Conservation (phyloP, 2,888 invertebrate species). For the Nomada fucata region DNA sequence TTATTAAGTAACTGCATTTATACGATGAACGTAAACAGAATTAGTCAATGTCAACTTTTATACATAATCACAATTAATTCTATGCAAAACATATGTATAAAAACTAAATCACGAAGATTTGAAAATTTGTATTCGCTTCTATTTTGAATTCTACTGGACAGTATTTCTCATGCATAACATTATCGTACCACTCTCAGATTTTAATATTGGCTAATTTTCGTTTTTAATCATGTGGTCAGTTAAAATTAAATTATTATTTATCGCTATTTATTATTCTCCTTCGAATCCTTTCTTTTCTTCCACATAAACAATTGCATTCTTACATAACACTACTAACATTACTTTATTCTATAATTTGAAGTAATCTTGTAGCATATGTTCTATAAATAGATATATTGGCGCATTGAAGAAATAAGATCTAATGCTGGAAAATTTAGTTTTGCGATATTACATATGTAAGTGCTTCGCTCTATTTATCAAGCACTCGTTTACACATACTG, state of each 20-base stretch:
- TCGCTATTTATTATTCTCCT: neutral
- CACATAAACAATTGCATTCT: neutral
- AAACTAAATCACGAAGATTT: neutral
- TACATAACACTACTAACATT: slow-evolving; percentile 4
- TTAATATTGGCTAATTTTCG: too few relatives aligned
- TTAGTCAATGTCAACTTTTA: too few relatives aligned
- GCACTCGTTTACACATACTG: slow-evolving; percentile 24
- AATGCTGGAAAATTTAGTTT: slow-evolving; percentile 16
- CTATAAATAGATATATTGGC: neutral
- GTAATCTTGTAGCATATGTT: neutral
- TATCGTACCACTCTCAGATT: too few relatives aligned
- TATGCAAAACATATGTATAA: neutral
- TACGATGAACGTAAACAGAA: too few relatives aligned
- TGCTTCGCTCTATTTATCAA: slow-evolving; percentile 14
- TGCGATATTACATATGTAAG: neutral
- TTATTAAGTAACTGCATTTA: too few relatives aligned
- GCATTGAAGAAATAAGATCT: neutral
- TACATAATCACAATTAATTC: neutral
- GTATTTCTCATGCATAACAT: neutral
- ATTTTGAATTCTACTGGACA: neutral
- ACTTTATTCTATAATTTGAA: neutral
- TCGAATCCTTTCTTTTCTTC: slow-evolving; percentile 4
- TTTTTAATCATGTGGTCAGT: too few relatives aligned
- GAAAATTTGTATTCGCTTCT: too few relatives aligned
- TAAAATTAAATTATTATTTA: neutral